Base-by-base conservation (phyloP, 2,113 vertebrate genomes). In the Macrotis lagotis region DNA sequence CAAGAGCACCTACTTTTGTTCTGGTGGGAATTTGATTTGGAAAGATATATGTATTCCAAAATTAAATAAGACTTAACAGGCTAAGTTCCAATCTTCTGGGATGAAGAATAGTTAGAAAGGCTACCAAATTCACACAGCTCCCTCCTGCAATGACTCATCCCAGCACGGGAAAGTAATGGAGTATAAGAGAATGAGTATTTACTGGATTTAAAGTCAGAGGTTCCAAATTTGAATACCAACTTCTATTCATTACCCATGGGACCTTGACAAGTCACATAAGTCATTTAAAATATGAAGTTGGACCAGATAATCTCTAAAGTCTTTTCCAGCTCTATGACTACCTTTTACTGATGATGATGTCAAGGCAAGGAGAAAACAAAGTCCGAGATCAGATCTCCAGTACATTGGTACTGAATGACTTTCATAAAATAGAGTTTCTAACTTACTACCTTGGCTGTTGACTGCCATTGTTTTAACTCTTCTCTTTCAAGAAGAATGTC, bases 31-130 rank as follows among this genome's bases (percentile, higher is more conserved):
- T 44, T 83, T 44, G n/a, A n/a, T 44, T 83, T 83, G 66, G n/a
- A 83, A 83, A 44, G n/a, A 44, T 44, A 44, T n/a, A 83, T 44
- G 66, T 44, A 74, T 74, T 66, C 92, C 95, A 94, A 91, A 97
- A 93, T 89, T 88, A 44, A 74, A 10, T 44, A 26, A 26, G 50
- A 48, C 90, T 90, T 51, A 90, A 93, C 95, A 6, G 19, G 51
- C 94, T 89, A 96, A 55, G 47, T 92, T 6, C 8, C 92, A 48
- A 88, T n/a, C 50, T 88, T 94, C n/a, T 44, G n/a, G n/a, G 66
- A 83, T 24, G 66, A 83, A 83, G n/a, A 83, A 24, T 6, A 44
- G n/a, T 44, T 7, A 83, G 66, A 83, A 83, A 83, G 66, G 66
- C 66, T 83, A 44, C n/a, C n/a, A 83, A 83, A 44, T 83, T 44